Evolutionary conservation across 2,113 vertebrate genomes (phyloP), one percentile per base, ranked within the genome.

Genomic region (Aegithalos caudatus): DNA sequence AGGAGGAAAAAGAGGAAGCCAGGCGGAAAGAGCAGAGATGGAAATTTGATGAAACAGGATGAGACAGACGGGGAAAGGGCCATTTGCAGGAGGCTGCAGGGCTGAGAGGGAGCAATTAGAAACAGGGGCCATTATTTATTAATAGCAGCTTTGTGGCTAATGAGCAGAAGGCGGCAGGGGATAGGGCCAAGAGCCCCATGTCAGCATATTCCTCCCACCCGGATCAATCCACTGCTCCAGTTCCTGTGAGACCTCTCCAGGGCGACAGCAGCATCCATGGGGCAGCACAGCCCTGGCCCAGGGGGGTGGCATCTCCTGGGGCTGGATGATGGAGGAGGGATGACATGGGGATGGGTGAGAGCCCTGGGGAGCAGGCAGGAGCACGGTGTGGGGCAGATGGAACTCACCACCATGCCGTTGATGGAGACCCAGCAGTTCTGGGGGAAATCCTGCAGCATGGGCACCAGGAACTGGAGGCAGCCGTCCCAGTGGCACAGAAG

Each of bases 321-420:
- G 38, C 6, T 6, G 0, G 15, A 5, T 33, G 23, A 12, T 65
- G 71, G 37, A 24, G 31, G 50, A 10, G 47, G 72, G 42, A 16
- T 19, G 50, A 14, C 0, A 1, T 12, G 4, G 42, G 50, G 50
- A 28, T 8, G 54, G 73, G 5, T 3, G 6, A 38, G 62, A 64
- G 27, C 17, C 23, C 10, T 0, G 1, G 22, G 14, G 11, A 82
- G 24, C 65, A 9, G 72, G 50, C 19, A 8, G 57, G 61, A 79
- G 48, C 38, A 1, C 0, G 0, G 27, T 1, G 4, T 27, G 18
- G 27, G 7, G 4, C 7, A 1, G 31, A 24, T 22, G 3, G 67
- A n/a, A 98, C 99, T 99, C 97, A 99, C 99, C 99, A 99, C 99
- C 99, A 99, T 99, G 96, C 98, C 98, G 97, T 99, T 99, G 97